phyloP scores from a whole-genome alignment of 1,140 invertebrate species.

The Euglossa dilemma region DNA sequence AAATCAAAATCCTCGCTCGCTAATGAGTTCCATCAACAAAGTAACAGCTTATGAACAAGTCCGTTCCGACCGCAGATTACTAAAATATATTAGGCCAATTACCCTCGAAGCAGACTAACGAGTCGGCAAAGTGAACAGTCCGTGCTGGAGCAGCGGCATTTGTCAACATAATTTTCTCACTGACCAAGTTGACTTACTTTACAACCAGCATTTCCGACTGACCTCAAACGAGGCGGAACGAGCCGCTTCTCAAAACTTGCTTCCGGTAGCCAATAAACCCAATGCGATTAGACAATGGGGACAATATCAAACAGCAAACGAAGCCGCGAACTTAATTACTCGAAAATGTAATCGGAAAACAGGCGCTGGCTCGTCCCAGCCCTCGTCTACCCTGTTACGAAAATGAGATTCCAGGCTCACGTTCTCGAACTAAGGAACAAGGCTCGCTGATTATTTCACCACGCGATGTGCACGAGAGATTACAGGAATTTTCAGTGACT shows the following conservation, averaged over 20 bases:
- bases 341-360: constrained; percentile 38
- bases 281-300: constrained; percentile 17
- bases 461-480: constrained; percentile 3
- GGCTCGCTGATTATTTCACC: constrained; percentile 21
- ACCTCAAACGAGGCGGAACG: constrained; percentile 32
- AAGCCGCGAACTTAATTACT: constrained; percentile 23
- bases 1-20: not conserved
- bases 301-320: constrained; percentile 14
- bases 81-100: constrained; percentile 14
- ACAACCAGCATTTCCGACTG: not conserved
- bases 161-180: constrained; percentile 36
- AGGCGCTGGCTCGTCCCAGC: constrained; percentile 5
- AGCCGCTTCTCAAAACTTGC: constrained; percentile 8
- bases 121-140: constrained; percentile 12
- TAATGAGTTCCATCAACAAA: not conserved
- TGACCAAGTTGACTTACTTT: constrained; percentile 7
- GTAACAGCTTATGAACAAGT: not conserved
- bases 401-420: constrained; percentile 14
- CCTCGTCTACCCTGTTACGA: constrained; percentile 19
- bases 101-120: constrained; percentile 10
- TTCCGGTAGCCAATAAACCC: constrained; percentile 1
- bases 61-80: not conserved
- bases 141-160: not conserved
- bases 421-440: not conserved
- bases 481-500: not conserved